Base-by-base conservation (phyloP, 2,797 vertebrate species). In the Poeciliopsis presidionis region DNA sequence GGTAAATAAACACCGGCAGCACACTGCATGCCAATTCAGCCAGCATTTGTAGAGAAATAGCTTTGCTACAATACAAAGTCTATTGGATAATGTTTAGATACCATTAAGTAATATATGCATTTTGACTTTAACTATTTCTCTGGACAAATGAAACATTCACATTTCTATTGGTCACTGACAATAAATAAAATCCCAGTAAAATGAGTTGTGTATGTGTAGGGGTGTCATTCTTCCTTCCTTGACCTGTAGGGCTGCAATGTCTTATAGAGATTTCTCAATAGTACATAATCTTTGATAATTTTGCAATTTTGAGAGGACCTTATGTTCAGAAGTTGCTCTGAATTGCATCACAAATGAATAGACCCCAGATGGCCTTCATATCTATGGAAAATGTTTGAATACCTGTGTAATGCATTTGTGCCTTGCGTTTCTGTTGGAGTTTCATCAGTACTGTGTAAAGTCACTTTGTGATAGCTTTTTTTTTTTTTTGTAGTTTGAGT, bases 401-500 rank as follows among this genome's bases (percentile, higher is more conserved):
- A 72, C 59, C 30, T 81, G 55, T 78, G 72, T 80, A 76, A 77
- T 83, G 78, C 70, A 84, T 61, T 61, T 85, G 61, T 78, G 53
- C 33, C 72, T 79, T 47, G 36, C 0, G 9, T 47, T 71, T 73
- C 73, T 51, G 73, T 76, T 72, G 65, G 76, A 83, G 57, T 65
- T 45, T 80, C 67, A 30, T 84, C 79, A 25, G 75, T 57, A 16
- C n/a, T 59, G 18, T 81, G 53, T 84, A 55, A 79, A 87, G 74
- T 74, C 49, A 25, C 67, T 71, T 22, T 77, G 57, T 78, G 45
- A 72, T 80, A 67, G 46, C 72, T 72, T 84, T 74, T 76, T 53
- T 55, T n/a, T n/a, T n/a, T 53, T 22, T 76, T 47, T 72, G 59
- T 79, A 74, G 78, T 71, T 63, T 73, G 67, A 67, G 63, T 81